Evolutionary conservation across 2,113 vertebrate species (phyloP), one percentile per base, ranked within the genome.

Genomic region (Anseranas semipalmata): DNA sequence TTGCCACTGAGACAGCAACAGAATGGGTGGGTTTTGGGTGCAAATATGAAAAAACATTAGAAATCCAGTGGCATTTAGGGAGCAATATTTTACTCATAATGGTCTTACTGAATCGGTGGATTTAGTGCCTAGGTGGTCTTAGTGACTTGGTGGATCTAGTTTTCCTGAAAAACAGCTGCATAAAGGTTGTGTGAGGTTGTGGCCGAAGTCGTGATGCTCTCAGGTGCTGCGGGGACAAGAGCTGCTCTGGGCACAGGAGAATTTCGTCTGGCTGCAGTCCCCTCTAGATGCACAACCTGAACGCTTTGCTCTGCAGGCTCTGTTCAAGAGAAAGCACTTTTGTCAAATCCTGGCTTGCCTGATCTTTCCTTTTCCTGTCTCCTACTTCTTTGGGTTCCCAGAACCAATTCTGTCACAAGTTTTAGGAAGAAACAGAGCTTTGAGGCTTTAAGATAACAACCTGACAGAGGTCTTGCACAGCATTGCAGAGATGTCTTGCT

Each of bases 131-230:
- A 8, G 15, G 6, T 33, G 55, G 22, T 12, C 63, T 41, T 37
- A 15, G 12, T 35, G 50, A 16, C 20, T 68, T 2, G 39, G 25
- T 66, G 33, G 35, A 7, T 25, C 67, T 28, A 1, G 33, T 52
- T 75, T 50, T 48, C 8, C 1, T 53, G 59, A 12, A 22, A 15
- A 53, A 24, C 15, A 46, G 21, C 35, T 70, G 33, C 9, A 2
- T 0, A 14, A 58, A 65, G 48, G 37, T 20, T 68, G 22, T 14
- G 21, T n/a, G 58, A 65, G 21, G 45, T 15, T 58, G 41, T 21
- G 59, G 32, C 32, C 18, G 12, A 3, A 6, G 17, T 3, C 20
- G 4, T 1, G 24, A 10, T 0, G 3, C 11, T 48, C 22, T 41
- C 0, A 1, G 35, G 41, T 27, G 78, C 68, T 53, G 43, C 45